Percentiles rank a stretch among this genome's conserved stretches.
phyloP scores from a whole-genome alignment of 2,797 vertebrate species.

The Vespertilio murinus region DNA sequence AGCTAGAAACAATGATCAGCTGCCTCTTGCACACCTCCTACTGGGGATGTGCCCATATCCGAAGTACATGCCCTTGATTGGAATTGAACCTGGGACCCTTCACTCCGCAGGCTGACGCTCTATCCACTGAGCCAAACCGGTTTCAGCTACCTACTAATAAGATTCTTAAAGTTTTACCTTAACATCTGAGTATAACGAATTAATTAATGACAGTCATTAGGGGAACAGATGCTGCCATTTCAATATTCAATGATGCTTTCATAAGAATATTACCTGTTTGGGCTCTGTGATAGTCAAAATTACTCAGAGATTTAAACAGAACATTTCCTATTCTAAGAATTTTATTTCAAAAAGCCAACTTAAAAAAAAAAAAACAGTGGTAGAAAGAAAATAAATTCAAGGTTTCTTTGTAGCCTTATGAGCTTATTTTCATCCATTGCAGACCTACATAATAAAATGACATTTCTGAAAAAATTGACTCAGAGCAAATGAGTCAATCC shows the following conservation, averaged over 20 bases:
- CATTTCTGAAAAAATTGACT: neutral
- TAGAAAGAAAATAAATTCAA: conserved; percentile 1
- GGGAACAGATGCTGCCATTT: neutral
- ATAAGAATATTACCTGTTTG: neutral
- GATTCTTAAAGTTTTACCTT: no score
- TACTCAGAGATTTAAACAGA: neutral
- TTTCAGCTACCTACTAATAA: no score
- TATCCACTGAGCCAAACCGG: no score
- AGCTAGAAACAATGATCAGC: no score
- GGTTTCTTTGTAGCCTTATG: neutral
- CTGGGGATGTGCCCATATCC: no score
- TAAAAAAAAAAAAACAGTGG: neutral
- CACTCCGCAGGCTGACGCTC: no score
- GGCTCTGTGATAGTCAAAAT: neutral
- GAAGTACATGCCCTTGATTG: no score
- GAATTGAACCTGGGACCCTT: no score
- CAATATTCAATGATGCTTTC: neutral
- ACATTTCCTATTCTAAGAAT: neutral
- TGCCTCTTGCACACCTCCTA: no score
- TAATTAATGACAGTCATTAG: neutral
- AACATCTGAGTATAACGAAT: neutral
- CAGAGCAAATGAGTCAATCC: neutral
- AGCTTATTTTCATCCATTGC: neutral
- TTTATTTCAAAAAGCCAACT: conserved; percentile 2
- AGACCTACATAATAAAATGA: neutral